Evolutionary conservation across 2,113 vertebrate genomes (phyloP).

Genomic region (Sceloporus tristichus): DNA sequence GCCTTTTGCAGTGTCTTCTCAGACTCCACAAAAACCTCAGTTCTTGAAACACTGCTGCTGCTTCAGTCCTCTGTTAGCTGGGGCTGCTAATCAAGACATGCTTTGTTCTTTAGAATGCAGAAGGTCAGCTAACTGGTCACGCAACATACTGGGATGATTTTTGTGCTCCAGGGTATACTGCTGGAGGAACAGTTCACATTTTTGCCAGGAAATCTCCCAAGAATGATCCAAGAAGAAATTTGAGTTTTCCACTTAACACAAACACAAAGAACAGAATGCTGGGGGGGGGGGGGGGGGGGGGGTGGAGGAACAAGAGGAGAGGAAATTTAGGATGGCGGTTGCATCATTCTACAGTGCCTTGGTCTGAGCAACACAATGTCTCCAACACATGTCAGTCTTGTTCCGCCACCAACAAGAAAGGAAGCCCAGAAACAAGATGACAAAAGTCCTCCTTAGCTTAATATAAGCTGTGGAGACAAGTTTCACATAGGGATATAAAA

Average conservation of each 20-base stretch:
- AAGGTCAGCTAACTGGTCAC: constrained; percentile 35
- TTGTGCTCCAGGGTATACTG: not conserved
- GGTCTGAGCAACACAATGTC: not conserved
- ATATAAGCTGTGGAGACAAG: not conserved
- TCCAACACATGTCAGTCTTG: not conserved
- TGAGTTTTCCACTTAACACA: not conserved
- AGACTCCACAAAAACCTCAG: not conserved
- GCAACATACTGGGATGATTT: constrained; percentile 15
- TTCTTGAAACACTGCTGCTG: not conserved
- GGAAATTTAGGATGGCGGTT: not conserved
- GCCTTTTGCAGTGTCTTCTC: not conserved
- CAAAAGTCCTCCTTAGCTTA: not conserved
- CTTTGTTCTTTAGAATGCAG: constrained; percentile 22
- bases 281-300: not conserved
- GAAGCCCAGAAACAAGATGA: not conserved
- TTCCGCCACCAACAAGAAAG: not conserved
- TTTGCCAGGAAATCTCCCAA: not conserved
- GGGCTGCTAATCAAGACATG: constrained; percentile 19
- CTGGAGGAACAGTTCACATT: constrained; percentile 8
- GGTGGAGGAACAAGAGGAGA: not conserved
- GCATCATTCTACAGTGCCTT: not conserved
- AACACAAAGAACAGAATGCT: not conserved
- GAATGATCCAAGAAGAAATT: not conserved
- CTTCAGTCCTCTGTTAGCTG: not conserved
- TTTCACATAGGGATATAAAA: not conserved